A percentile compares a stretch with the other conserved stretches of the same genome.
These are phyloP conservation scores for Sceloporus tristichus DNA, from an alignment of 2,113 vertebrate genomes.

Conservation along the genomic window DNA sequence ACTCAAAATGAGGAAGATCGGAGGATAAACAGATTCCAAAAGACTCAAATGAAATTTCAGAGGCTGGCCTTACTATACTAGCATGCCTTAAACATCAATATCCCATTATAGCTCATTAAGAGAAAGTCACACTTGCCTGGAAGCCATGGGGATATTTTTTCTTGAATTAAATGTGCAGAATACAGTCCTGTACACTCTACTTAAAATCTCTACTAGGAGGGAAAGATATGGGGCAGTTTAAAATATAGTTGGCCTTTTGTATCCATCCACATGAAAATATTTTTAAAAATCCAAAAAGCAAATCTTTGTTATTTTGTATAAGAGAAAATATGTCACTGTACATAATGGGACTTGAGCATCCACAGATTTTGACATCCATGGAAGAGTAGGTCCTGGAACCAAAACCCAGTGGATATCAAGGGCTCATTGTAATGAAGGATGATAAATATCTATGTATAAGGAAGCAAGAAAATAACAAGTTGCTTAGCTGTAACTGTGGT, in stretches of 20 bases:
- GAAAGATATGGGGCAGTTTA: no score
- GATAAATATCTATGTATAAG: neutral
- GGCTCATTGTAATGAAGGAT: no score
- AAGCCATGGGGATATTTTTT: constrained; percentile 41
- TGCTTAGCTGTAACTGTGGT: no score
- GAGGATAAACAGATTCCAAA: constrained; percentile 34
- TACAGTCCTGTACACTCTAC: constrained; percentile 13
- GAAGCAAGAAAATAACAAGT: neutral
- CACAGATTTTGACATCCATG: no score
- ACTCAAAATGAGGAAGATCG: constrained; percentile 13
- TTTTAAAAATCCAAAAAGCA: no score
- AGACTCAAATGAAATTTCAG: neutral
- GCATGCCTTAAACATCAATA: constrained; percentile 13
- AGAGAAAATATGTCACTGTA: no score
- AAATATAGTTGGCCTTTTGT: no score
- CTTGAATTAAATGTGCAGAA: constrained; percentile 48
- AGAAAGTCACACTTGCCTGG: constrained; percentile 26
- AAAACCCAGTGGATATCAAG: no score
- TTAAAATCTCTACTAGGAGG: neutral
- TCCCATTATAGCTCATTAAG: constrained; percentile 47
- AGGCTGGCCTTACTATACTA: constrained; percentile 20
- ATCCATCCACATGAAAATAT: no score
- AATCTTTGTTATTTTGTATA: no score
- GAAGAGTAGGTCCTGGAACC: no score
- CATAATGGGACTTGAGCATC: no score